Percentiles rank a stretch among this genome's conserved stretches.
Evolutionary conservation across 2,797 vertebrate species (phyloP).

Genomic region (Enteromius anoplus): DNA sequence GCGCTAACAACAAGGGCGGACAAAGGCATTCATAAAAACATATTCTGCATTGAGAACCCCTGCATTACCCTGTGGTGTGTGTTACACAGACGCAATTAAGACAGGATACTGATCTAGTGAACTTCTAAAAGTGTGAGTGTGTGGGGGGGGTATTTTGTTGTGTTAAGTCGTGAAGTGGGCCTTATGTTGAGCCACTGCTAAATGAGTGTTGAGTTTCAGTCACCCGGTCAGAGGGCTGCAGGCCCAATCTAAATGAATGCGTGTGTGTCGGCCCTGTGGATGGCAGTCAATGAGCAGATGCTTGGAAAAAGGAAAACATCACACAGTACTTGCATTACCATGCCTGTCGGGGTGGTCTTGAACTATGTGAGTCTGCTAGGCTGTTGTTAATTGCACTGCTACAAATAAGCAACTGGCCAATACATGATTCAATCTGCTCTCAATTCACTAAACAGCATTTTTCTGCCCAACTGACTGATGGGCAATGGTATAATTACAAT

Average conservation of each 20-base stretch:
- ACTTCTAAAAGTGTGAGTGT: constrained; percentile 2
- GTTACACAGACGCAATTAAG: constrained; percentile 52
- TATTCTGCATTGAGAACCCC: neutral
- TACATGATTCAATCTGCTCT: constrained; percentile 66
- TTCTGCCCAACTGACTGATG: constrained; percentile 72
- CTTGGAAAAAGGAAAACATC: constrained; percentile 68
- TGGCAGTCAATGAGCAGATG: constrained; percentile 63
- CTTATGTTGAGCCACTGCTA: constrained; percentile 53
- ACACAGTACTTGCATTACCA: constrained; percentile 67
- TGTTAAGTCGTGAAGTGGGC: constrained; percentile 37
- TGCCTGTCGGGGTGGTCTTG: constrained; percentile 61
- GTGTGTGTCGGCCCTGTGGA: constrained; percentile 57
- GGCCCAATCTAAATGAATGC: constrained; percentile 44
- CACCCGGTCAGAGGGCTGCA: constrained; percentile 59
- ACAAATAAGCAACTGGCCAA: constrained; percentile 72
- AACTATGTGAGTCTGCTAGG: constrained; percentile 64
- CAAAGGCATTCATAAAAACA: constrained; percentile 61
- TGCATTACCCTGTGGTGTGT: constrained; percentile 22
- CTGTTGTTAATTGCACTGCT: constrained; percentile 73
- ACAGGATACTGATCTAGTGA: constrained; percentile 44
- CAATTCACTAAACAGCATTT: constrained; percentile 66
- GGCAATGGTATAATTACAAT: constrained; percentile 81
- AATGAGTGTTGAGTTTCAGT: constrained; percentile 60
- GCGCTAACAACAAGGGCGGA: neutral
- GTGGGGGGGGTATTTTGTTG: neutral